Percentiles rank a stretch among this genome's conserved stretches.
Conservation (phyloP, 2,113 vertebrate genomes). For the Fulmarus glacialis region DNA sequence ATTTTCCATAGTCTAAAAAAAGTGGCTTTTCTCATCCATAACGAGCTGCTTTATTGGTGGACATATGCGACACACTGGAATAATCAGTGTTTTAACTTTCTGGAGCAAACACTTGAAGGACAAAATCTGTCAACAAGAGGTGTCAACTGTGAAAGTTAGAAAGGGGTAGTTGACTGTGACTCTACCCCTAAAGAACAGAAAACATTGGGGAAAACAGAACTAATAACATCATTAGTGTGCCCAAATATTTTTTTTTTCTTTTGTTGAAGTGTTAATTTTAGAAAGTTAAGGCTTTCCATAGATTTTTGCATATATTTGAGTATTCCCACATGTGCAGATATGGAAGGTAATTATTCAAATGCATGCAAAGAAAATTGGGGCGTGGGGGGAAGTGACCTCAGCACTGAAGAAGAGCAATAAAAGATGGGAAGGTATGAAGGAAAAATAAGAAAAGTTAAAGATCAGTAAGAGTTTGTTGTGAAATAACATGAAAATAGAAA, state of each 20-base stretch:
- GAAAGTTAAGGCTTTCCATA: not conserved
- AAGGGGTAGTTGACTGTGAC: not conserved
- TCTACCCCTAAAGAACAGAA: not conserved
- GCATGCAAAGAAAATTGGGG: not conserved
- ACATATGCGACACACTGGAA: not conserved
- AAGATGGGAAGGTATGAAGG: not conserved
- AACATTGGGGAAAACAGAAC: not conserved
- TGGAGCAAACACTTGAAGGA: not conserved
- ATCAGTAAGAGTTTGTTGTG: not conserved
- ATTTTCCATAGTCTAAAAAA: not conserved
- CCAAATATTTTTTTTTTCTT: not conserved
- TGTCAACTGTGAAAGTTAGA: not conserved
- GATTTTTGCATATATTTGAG: not conserved
- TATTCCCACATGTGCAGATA: not conserved
- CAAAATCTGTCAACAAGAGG: not conserved
- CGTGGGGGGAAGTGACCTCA: accelerated
- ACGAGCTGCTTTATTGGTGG: not conserved
- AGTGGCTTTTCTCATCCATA: not conserved
- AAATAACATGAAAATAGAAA: not conserved
- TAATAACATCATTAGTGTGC: not conserved
- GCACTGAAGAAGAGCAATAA: not conserved
- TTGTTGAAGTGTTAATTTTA: not conserved
- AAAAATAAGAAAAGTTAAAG: not conserved
- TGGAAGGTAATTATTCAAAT: not conserved
- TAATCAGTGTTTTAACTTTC: not conserved